Evolutionary conservation across 2,797 vertebrate species (phyloP), one percentile per base, ranked within the genome.

Genomic region (Pseudochaenichthys georgianus): DNA sequence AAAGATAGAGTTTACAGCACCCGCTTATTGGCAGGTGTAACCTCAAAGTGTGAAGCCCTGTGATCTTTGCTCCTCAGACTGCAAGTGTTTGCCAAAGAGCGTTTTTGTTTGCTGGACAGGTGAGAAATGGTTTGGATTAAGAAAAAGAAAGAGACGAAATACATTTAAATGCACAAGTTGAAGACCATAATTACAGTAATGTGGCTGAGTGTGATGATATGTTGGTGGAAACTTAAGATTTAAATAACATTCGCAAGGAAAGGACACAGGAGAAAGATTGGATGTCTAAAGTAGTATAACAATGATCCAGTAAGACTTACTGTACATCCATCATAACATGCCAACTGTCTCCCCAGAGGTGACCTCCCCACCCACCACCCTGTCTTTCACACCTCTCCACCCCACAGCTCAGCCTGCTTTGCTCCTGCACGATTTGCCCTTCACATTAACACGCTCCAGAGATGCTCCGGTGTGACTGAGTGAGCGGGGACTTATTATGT

Each of bases 41-140:
- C 72, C 80, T 77, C 65, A 61, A 80, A 84, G 68, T n/a, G 52
- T 60, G 51, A 23, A 28, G 74, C 63, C 65, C 54, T 38, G 63
- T 88, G 87, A 92, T 91, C 90, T 89, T 89, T 91, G 81, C 71
- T 72, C 73, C 28, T 50, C 61, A 47, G 45, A 41, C 41, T 53
- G 38, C 5, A 3, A 76, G 15, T 68, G 53, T 80, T 65, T 63
- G 80, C 45, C 11, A 0, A 42, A 42, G 13, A 55, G 51, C n/a
- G n/a, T 48, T 43, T 64, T 31, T 61, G 82, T 57, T 76, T 47
- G 28, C 5, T 2, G 70, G 16, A 60, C 59, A 90, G 82, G 62
- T 90, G 74, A 80, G 64, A 45, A 67, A 53, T 60, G 28, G 47
- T 52, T 67, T 68, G 31, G 2, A 17, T 7, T 3, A 46, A 15